A percentile compares a stretch with the other conserved stretches of the same genome.
Evolutionary conservation across 2,113 vertebrate genomes (phyloP).

Genomic region (Burhinus oedicnemus): DNA sequence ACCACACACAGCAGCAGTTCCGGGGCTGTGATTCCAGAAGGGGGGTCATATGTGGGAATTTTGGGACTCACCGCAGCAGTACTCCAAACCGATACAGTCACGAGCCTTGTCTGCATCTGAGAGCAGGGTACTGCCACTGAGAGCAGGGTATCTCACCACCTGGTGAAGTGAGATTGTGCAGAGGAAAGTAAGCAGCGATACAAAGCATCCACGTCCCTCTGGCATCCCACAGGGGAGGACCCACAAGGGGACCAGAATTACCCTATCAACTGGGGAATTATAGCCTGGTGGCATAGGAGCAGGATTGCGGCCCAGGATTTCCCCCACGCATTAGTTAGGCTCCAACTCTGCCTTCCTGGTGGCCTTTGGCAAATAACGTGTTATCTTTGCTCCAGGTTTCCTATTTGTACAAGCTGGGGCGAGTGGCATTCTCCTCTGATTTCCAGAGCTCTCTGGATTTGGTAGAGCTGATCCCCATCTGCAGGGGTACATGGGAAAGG

Average conservation of each 20-base stretch:
- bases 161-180: neutral
- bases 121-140: neutral
- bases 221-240: neutral
- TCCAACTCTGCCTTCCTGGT: neutral
- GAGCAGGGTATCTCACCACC: neutral
- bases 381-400: neutral
- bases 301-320: neutral
- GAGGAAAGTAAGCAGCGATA: neutral
- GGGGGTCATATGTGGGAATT: fast-evolving
- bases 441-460: neutral
- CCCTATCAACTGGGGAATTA: neutral
- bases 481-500: neutral
- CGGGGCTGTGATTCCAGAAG: neutral
- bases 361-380: slow-evolving; percentile 15
- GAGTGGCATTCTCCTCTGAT: neutral
- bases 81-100: neutral
- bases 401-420: neutral
- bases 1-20: fast-evolving
- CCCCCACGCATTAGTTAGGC: fast-evolving
- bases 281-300: neutral
- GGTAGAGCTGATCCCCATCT: neutral
- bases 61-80: neutral
- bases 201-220: neutral
- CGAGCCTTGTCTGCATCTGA: neutral
- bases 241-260: neutral